Base-by-base conservation (phyloP, 1,140 invertebrate species). In the Aphelinus certus region DNA sequence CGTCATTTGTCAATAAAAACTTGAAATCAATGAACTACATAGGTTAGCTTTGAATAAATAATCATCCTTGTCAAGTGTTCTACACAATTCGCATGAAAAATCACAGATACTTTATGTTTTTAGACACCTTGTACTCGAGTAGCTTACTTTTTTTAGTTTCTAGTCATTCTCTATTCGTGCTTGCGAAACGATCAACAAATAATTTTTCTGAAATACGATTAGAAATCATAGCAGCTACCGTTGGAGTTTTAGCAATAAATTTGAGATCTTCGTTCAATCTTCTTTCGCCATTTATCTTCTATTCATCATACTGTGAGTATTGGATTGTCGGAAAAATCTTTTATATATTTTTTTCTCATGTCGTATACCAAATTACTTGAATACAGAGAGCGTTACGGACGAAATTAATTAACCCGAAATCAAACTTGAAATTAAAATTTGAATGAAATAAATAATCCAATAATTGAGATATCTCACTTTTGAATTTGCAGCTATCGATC, bases 121-220 rank as follows among this genome's bases (percentile, higher is more conserved):
- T 76, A 4, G 79, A 80, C 48, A 72, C 80, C 0, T 45, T 80
- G n/a, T 67, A 81, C 43, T 81, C 82, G 0, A 79, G 76, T 58
- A 69, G 75, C 45, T 81, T 78, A 76, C 62, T 84, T 2, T 2
- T 80, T 43, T 49, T 84, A 5, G 79, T 77, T 7, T 81, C 79
- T 6, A 78, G 79, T 43, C 79, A 68, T 2, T 79, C 73, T n/a
- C 73, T 83, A 60, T 78, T 82, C 58, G 56, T 73, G 1, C 67
- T 81, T 48, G 53, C 68, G 5, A 80, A 76, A 61, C 49, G 81
- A 66, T 79, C 77, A 1, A 56, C 73, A 5, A n/a, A 60, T 3
- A 64, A 76, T 46, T 76, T 76, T 63, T 78, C 74, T 0, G 73
- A 53, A 60, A 5, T 79, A 45, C 5, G 74, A 2, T 57, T 75